A percentile compares a stretch with the other conserved stretches of the same genome.
phyloP scores from a whole-genome alignment of 1,140 invertebrate genomes.

The Vollenhovia emeryi region DNA sequence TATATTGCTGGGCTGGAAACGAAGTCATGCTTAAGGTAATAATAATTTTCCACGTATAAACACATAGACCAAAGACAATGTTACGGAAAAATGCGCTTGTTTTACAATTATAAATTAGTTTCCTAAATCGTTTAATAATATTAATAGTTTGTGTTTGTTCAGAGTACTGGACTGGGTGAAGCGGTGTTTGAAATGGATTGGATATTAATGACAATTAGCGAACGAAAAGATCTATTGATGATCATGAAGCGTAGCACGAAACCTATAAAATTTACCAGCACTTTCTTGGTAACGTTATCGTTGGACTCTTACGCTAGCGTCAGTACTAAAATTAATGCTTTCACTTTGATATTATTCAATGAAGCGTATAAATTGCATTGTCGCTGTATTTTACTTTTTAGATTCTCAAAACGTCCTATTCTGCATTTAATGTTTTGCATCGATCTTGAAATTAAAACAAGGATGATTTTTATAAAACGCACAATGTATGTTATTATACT shows the following conservation, averaged over 20 bases:
- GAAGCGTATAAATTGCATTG: no score
- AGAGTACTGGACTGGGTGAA: no score
- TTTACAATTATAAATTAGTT: no score
- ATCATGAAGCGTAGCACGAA: constrained; percentile 42
- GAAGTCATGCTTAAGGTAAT: constrained; percentile 62
- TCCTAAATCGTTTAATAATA: no score
- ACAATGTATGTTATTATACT: neutral
- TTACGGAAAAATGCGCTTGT: no score
- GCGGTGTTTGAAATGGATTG: no score
- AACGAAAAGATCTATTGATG: neutral
- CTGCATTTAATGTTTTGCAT: neutral
- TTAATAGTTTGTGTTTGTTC: no score
- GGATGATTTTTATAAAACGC: neutral
- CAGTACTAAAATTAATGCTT: neutral
- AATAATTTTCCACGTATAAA: no score
- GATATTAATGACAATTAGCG: no score
- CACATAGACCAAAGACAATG: no score
- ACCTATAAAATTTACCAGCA: constrained; percentile 46
- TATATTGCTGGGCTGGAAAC: constrained; percentile 71
- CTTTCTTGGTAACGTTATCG: constrained; percentile 29
- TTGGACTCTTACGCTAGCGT: constrained; percentile 23
- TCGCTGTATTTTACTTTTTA: neutral
- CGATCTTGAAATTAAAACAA: neutral
- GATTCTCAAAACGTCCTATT: neutral
- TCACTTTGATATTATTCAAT: neutral